Percentiles rank a stretch among this genome's conserved stretches.
Conservation (phyloP, 2,888 invertebrate genomes). For the Drosophila rellima region DNA sequence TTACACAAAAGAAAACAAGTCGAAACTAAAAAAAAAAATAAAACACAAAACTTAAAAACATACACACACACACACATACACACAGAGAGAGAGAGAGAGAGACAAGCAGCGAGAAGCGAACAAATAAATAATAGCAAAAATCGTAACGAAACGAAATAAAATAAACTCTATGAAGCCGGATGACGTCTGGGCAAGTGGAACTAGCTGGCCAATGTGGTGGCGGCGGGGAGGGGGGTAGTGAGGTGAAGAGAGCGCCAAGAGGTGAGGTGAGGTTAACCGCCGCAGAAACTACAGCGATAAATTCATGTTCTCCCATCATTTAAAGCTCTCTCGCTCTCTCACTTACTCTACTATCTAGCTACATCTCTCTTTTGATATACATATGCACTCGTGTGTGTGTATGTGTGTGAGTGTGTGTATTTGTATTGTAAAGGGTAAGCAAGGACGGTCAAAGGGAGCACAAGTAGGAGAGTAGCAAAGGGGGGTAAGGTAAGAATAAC, state of each 20-base stretch:
- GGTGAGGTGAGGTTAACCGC: constrained; percentile 65
- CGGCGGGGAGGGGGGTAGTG: background rate
- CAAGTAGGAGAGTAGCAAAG: constrained; percentile 2
- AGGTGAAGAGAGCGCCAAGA: constrained; percentile 15
- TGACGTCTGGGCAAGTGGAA: constrained; percentile 51
- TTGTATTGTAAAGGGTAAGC: constrained; percentile 49
- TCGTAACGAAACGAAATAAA: constrained; percentile 81
- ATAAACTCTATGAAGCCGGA: constrained; percentile 75
- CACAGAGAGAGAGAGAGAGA: constrained; percentile 15
- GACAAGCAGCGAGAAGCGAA: constrained; percentile 49
- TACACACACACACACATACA: constrained; percentile 51
- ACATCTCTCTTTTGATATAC: constrained; percentile 18
- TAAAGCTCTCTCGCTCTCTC: constrained; percentile 29
- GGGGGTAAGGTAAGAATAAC: constrained; percentile 1
- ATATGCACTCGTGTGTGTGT: constrained; percentile 4
- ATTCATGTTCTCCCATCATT: constrained; percentile 63
- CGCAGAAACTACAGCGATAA: constrained; percentile 68
- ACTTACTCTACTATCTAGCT: constrained; percentile 8
- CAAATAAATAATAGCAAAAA: constrained; percentile 80
- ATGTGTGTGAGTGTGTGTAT: constrained; percentile 24
- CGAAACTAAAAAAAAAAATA: constrained; percentile 73
- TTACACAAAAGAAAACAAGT: constrained; percentile 80
- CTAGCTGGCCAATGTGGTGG: background rate
- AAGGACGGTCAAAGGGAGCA: constrained; percentile 48
- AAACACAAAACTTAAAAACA: constrained; percentile 62